Evolutionary conservation across 2,888 invertebrate species (phyloP), one percentile per base, ranked within the genome.

Genomic region (Macrophya annulata): DNA sequence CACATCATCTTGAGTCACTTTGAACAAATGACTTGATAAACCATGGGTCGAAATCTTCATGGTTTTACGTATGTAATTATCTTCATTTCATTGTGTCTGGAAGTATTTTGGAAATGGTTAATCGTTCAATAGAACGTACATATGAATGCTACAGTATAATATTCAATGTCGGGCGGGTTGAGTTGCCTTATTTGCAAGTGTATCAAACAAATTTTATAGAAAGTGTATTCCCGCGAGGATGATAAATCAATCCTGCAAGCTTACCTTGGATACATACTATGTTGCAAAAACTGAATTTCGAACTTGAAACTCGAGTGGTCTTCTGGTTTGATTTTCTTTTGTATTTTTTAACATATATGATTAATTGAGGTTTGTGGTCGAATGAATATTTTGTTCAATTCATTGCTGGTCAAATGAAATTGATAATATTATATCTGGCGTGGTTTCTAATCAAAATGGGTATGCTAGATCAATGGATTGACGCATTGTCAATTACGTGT

Each of bases 351-450:
- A 37, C 10, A 68, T 68, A 17, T 17, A 17, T 43, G 43, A 71
- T 37, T 72, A n/a, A 43, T 12, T 43, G 45, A 43, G 72, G 43
- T 72, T 45, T 45, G 9, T n/a, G 55, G 72, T 3, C 21, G n/a
- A 72, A 72, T 43, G 21, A 21, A 72, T 72, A 45, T 72, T 72
- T 40, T 6, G 43, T 40, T 45, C 72, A 45, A 45, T 74, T 45
- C 72, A 45, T 74, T 74, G 72, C 72, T 74, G 72, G 72, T 74
- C 72, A 45, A 45, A 74, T 74, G 72, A 45, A 45, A 74, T 74
- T 45, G 72, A 74, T 21, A 74, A n/a, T 74, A 68, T 68, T 37
- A 37, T 2, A 68, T 68, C 31, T 17, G 31, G 37, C 17, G 3
- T 68, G 17, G 17, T 17, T 68, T 17, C 37, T 68, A 37, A 37